These are phyloP conservation scores for Barnardius zonarius DNA, from an alignment of 2,113 vertebrate genomes.

Conservation along the genomic window DNA sequence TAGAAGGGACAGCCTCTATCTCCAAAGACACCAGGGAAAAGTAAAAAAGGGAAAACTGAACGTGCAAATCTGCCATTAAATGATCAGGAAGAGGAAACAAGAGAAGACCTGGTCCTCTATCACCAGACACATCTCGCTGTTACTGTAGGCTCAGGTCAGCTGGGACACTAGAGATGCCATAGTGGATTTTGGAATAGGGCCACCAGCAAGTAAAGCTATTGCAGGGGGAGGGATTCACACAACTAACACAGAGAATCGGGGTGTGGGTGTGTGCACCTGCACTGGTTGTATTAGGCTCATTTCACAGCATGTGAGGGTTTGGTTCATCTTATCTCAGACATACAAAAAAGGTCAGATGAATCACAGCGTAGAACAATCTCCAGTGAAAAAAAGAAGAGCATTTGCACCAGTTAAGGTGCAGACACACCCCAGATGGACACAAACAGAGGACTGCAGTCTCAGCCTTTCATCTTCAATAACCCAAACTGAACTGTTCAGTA, in stretches of 20 bases:
- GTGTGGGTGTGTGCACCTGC: background rate
- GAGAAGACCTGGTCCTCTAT: background rate
- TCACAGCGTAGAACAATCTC: background rate
- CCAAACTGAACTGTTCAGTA: background rate
- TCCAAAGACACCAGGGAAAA: background rate
- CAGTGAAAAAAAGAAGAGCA: background rate
- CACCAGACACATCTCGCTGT: background rate
- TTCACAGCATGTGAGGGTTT: background rate
- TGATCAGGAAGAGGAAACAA: background rate
- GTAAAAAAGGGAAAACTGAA: accelerated
- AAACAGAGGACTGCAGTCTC: background rate
- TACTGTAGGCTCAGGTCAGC: accelerated
- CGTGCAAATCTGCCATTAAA: background rate
- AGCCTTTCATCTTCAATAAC: background rate
- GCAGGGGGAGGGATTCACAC: background rate
- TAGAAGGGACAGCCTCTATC: background rate
- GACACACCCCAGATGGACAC: background rate
- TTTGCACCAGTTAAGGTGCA: background rate
- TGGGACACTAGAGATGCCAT: background rate
- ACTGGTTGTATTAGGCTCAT: background rate
- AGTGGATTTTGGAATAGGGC: background rate
- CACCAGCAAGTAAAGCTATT: background rate
- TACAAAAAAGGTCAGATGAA: background rate
- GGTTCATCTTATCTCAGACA: background rate
- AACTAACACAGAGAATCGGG: background rate